Evolutionary conservation across 1,140 invertebrate genomes (phyloP), one percentile per base, ranked within the genome.

Genomic region (Acromyrmex charruanus): DNA sequence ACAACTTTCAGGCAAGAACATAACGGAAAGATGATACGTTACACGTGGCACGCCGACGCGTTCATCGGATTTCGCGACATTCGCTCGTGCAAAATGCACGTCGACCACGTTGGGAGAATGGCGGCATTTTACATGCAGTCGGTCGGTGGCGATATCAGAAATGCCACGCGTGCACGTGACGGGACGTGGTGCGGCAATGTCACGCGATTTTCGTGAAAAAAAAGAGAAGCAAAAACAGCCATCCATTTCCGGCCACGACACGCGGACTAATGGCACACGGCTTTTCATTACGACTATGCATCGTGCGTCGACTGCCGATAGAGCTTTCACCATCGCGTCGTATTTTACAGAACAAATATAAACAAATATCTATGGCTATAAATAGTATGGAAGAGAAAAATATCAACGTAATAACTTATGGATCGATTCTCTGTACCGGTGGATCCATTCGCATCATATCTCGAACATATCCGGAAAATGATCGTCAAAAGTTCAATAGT

Each of bases 161-260:
- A 75, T 71, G 86, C 39, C 53, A 72, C 53, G 82, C 53, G 72
- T 77, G 51, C 55, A 66, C 61, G 51, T 71, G 63, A 87, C 31
- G 58, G 66, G 16, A 44, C 66, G 69, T 55, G 68, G 66, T 18
- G 81, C 71, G 28, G 71, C 44, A 71, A 71, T 68, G 77, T 84
- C 86, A 89, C 63, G 58, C 86, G 79, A 66, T 87, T 88, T 87
- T 87, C 69, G 77, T 61, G 59, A n/a, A 7, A 16, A 28, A 21
- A 12, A 12, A 25, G 21, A 4, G 21, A 44, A 25, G 65, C 71
- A 87, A 87, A 87, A 87, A 87, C 75, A 74, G 65, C 77, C 68
- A 74, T 77, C 87, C 87, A 89, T 89, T 89, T 88, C 77, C 86
- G 85, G 58, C 77, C 18, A n/a, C 69, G 74, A 86, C 86, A 89